Conservation (phyloP, 2,888 invertebrate species). For the Thecophora atra region DNA sequence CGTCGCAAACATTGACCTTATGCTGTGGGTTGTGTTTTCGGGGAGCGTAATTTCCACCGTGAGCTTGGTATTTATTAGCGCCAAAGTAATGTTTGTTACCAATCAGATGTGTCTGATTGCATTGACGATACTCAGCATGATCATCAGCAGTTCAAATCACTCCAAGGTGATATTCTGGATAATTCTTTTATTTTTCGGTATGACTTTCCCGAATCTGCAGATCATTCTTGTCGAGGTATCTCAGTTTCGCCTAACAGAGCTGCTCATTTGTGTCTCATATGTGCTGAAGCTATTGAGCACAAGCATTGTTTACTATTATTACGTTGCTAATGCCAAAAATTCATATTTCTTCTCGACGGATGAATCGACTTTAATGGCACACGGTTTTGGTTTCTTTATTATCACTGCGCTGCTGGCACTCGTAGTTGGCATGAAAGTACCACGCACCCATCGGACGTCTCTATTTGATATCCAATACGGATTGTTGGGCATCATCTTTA, state of each 20-base stretch:
- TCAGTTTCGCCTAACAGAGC: constrained; percentile 55
- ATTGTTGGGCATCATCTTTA: constrained; percentile 60
- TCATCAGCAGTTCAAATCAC: constrained; percentile 50
- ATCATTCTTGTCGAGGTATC: constrained; percentile 57
- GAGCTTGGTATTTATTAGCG: constrained; percentile 52
- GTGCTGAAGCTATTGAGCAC: constrained; percentile 53
- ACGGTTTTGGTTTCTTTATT: constrained; percentile 59
- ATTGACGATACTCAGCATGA: constrained; percentile 55
- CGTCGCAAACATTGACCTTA: constrained; percentile 51
- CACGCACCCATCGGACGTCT: constrained; percentile 56
- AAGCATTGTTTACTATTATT: constrained; percentile 56
- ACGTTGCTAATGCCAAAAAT: constrained; percentile 55
- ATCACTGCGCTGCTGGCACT: constrained; percentile 57
- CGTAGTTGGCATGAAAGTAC: constrained; percentile 60
- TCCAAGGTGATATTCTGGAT: constrained; percentile 57
- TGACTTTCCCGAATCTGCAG: constrained; percentile 56
- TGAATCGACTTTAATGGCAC: constrained; percentile 57
- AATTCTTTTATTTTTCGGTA: constrained; percentile 56
- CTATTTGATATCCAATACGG: constrained; percentile 60
- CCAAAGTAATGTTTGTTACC: constrained; percentile 57
- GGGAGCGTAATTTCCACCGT: constrained; percentile 51
- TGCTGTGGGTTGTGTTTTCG: constrained; percentile 58
- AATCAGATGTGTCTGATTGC: constrained; percentile 51
- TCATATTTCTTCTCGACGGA: constrained; percentile 60
- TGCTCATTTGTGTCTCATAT: constrained; percentile 54